These are phyloP conservation scores for Melanotus villosus DNA, from an alignment of 2,888 invertebrate species.

Conservation along the genomic window DNA sequence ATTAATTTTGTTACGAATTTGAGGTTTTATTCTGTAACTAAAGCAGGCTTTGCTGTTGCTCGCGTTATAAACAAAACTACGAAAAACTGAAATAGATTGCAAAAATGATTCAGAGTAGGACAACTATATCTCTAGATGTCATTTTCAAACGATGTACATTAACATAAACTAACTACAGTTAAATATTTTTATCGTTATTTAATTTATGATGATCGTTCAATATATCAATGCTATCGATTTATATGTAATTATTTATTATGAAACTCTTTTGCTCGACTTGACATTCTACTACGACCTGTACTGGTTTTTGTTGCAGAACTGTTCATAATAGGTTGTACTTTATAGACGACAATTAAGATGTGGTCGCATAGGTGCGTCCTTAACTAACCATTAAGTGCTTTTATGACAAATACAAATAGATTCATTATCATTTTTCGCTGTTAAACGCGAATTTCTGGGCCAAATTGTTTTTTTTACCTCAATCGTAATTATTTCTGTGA, in stretches of 20 bases:
- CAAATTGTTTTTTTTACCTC: not conserved
- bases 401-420: not conserved
- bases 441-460: not conserved
- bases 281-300: conserved; percentile 22
- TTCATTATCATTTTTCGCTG: not conserved
- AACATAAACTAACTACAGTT: conserved; percentile 33
- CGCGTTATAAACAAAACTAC: not conserved
- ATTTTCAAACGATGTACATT: conserved; percentile 28
- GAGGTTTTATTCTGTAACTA: too few relatives aligned
- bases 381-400: not conserved
- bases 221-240: conserved; percentile 27
- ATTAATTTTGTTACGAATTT: too few relatives aligned
- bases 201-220: conserved; percentile 28
- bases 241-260: conserved; percentile 29
- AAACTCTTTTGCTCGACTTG: conserved; percentile 21
- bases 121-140: conserved; percentile 36
- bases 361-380: conserved; percentile 2
- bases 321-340: not conserved
- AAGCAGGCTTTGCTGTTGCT: too few relatives aligned
- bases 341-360: not conserved
- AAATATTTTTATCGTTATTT: conserved; percentile 22
- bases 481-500: conserved; percentile 5
- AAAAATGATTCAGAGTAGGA: conserved; percentile 26
- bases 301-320: conserved; percentile 6
- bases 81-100: conserved; percentile 30